A percentile compares a stretch with the other conserved stretches of the same genome.
Evolutionary conservation across 2,888 invertebrate genomes (phyloP).

Genomic region (Cephus runcator): DNA sequence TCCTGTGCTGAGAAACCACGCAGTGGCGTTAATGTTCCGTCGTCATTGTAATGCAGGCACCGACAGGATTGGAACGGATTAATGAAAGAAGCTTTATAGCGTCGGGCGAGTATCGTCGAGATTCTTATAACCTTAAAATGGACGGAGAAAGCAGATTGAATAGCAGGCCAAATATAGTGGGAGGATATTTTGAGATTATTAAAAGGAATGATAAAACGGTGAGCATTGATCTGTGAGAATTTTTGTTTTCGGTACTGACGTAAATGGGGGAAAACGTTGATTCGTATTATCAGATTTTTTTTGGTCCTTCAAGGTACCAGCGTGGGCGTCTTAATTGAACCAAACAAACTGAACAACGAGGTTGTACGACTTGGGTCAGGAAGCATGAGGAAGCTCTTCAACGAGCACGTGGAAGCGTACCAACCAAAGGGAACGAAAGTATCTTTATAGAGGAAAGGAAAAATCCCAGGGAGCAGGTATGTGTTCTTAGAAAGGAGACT

Average conservation of each 20-base stretch:
- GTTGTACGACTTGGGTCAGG: not conserved
- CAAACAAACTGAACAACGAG: not conserved
- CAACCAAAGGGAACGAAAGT: too few species aligned
- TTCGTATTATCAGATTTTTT: not conserved
- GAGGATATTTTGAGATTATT: not conserved
- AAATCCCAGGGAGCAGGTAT: not conserved
- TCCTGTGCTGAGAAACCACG: not conserved
- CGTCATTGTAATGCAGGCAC: not conserved
- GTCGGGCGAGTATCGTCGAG: not conserved
- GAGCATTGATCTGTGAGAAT: not conserved
- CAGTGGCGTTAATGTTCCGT: not conserved
- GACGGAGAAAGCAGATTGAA: constrained; percentile 13
- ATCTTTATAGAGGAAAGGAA: not conserved
- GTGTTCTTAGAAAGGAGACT: not conserved
- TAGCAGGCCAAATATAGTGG: not conserved
- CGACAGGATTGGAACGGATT: not conserved
- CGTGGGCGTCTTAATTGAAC: too few species aligned
- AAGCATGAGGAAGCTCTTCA: not conserved
- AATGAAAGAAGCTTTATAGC: not conserved
- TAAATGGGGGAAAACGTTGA: not conserved
- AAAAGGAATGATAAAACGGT: not conserved
- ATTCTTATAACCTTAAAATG: constrained; percentile 6
- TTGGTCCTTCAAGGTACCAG: not conserved
- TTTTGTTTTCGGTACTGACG: not conserved
- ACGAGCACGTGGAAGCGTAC: not conserved